Base-by-base conservation (phyloP, 1,140 invertebrate species). In the Heliothis subflexa region DNA sequence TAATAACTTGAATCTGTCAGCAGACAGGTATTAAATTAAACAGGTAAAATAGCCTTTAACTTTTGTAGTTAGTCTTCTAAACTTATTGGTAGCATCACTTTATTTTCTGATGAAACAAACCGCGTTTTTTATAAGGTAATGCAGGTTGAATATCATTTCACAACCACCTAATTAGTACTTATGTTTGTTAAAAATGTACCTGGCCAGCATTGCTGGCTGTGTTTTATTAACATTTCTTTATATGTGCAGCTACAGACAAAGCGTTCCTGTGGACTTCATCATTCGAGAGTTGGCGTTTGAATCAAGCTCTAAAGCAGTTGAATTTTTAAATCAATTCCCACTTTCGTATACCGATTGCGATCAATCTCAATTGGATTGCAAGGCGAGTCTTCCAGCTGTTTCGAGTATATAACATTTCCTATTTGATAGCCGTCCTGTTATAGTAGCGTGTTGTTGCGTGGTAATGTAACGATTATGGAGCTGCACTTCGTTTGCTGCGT, bases 171-270 rank as follows among this genome's bases (percentile, higher is more conserved):
- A 40, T 9, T 40, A 9, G 9, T 9, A 0, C 0, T 40, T 9
- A n/a, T n/a, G n/a, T 40, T 9, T 40, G 3, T 33, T 3, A 16
- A 55, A 55, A 55, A 72, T 59, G 25, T 64, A 18, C 14, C 54
- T 78, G 74, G 68, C 81, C 87, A 86, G 83, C 85, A 45, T 59
- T 68, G 88, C 89, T 93, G 89, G 88, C 79, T 74, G 68, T 91
- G 85, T 90, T 86, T 47, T 88, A 89, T 89, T 90, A 93, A 92
- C 85, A 81, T 94, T 81, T 93, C 93, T 90, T 96, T 95, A 95
- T 96, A 89, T 96, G 96, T 97, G 95, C 97, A 99, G 98, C 96
- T 99, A 98, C 96, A 98, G 98, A 88, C 98, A 98, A 95, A 97
- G 96, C 94, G 96, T 99, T 95, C 96, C 97, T 87, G 96, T 99